Conservation (phyloP, 2,797 vertebrate species). For the Sebastiscus tertius region DNA sequence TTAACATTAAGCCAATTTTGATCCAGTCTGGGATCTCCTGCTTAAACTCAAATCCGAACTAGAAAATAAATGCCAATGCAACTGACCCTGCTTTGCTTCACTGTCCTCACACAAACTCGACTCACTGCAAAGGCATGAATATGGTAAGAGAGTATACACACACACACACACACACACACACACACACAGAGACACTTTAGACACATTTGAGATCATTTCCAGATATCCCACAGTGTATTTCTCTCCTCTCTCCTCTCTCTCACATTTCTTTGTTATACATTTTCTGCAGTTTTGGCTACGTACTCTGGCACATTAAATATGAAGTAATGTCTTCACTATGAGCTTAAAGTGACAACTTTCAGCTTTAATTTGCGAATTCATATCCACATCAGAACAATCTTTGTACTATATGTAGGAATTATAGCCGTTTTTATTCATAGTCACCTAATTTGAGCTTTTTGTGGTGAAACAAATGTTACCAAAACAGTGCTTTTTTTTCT, state of each 20-base stretch:
- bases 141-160: not conserved
- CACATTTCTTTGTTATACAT: not conserved
- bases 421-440: not conserved
- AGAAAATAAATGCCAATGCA: not conserved
- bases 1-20: not conserved
- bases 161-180: too few species aligned
- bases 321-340: not conserved
- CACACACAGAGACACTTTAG: too few species aligned
- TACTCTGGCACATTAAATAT: not conserved
- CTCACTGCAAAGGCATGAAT: not conserved
- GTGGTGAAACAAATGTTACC: too few species aligned
- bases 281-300: not conserved
- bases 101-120: not conserved
- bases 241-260: not conserved
- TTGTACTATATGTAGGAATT: not conserved
- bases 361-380: not conserved
- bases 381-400: not conserved
- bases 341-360: not conserved
- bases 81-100: not conserved
- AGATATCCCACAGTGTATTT: not conserved
- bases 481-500: too few species aligned
- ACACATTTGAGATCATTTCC: not conserved
- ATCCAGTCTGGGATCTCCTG: not conserved
- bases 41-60: not conserved
- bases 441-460: fast-evolving